Base-by-base conservation (phyloP, 2,888 invertebrate species). In the Drosophila flavopinicola region DNA sequence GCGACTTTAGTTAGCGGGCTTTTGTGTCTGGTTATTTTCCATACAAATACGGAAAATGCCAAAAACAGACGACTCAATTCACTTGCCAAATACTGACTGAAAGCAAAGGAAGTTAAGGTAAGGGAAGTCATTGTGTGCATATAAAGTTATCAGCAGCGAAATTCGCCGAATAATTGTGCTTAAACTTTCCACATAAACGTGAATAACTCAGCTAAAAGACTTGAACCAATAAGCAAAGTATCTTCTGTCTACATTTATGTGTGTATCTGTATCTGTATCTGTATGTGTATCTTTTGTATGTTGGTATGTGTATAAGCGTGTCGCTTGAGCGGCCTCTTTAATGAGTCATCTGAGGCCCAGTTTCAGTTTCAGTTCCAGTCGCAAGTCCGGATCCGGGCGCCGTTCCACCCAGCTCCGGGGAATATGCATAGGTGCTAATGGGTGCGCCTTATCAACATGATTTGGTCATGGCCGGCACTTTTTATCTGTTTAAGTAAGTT, bases 401-500 rank as follows among this genome's bases (percentile, higher is more conserved):
- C 37, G 45, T 25, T 51, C 32, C 49, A 41, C n/a, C n/a, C 6
- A 20, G 24, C 67, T 45, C 27, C 37, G 32, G 6, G 5, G 9
- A 59, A 38, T n/a, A n/a, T n/a, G n/a, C n/a, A n/a, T n/a, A n/a
- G n/a, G 77, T 72, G 77, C 68, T 77, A 84, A 83, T 66, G 49
- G 64, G 30, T 47, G 45, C 33, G 58, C 35, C 65, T 79, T 84
- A 77, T 80, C 67, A 66, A 59, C 65, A 41, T 44, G 60, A 60
- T 67, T 74, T 74, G 56, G 64, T 53, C 74, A 71, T 41, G 69
- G 63, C 41, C 71, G 54, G 65, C 39, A 9, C n/a, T 33, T 61
- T 63, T 70, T 82, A 79, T 82, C 74, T 78, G 54, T 29, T 61
- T 60, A 23, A 65, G 39, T 60, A 44, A 66, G 61, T 75, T 69